Conservation (phyloP, 1,140 invertebrate genomes). For the Cydia splendana region DNA sequence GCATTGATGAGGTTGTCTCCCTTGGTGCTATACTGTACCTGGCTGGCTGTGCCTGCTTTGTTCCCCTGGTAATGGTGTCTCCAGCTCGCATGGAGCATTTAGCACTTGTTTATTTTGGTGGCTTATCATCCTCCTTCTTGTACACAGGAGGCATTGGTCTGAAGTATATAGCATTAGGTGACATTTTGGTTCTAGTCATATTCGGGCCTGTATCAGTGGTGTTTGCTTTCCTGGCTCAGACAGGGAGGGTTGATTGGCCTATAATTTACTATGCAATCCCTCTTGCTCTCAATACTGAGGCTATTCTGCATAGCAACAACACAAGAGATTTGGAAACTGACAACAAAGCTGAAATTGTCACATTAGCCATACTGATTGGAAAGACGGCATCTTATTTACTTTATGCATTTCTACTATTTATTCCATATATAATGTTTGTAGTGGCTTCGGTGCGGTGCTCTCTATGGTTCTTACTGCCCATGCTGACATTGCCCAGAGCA, state of each 20-base stretch:
- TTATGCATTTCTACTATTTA: constrained; percentile 94
- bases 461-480: constrained; percentile 92
- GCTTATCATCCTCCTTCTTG: constrained; percentile 96
- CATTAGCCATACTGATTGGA: constrained; percentile 95
- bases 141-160: constrained; percentile 96
- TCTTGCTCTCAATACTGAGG: constrained; percentile 95
- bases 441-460: constrained; percentile 91
- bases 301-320: constrained; percentile 97
- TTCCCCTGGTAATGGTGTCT: constrained; percentile 88
- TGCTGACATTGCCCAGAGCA: constrained; percentile 91
- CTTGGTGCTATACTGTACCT: constrained; percentile 93
- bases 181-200: constrained; percentile 94
- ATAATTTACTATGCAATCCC: constrained; percentile 96
- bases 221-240: constrained; percentile 95
- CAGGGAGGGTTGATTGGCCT: constrained; percentile 90
- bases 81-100: constrained; percentile 96
- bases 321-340: constrained; percentile 94
- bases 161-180: constrained; percentile 95
- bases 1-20: constrained; percentile 91
- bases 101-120: constrained; percentile 96
- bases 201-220: constrained; percentile 97
- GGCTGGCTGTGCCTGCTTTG: constrained; percentile 93
- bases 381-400: constrained; percentile 94
- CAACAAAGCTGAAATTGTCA: constrained; percentile 92
- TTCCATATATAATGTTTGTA: constrained; percentile 94